Evolutionary conservation across 2,797 vertebrate genomes (phyloP), one percentile per base, ranked within the genome.

Genomic region (Todus mexicanus): DNA sequence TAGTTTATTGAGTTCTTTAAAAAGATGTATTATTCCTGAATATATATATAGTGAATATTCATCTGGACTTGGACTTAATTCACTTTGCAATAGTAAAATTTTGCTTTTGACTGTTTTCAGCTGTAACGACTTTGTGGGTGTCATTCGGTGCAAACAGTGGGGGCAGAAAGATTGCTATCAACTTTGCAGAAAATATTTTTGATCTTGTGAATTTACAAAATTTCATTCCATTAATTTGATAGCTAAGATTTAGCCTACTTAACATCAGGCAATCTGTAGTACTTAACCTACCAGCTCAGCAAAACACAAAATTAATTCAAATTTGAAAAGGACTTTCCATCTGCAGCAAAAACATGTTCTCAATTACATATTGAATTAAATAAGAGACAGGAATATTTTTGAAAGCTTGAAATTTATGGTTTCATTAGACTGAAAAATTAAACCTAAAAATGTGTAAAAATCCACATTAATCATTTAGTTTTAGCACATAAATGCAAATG

Each of bases 351-450:
- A 94, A 33, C 94, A 90, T 97, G 68, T 94, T 96, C 88, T 94
- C 94, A 96, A 84, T 96, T 98, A 96, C 42, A 74, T 94, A 92
- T 43, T 91, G 89, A 97, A 96, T 97, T 97, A 95, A 96, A 87
- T 94, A 96, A 89, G 87, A 95, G 89, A 95, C 66, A 95, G 77
- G 79, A 92, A 93, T 81, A 93, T 92, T 95, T 94, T 54, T 77
- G 66, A 95, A 88, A 89, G 69, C 79, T 95, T 93, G 65, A 95
- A 96, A 98, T 97, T 97, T 97, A 97, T 96, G 80, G 87, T 97
- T 97, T 97, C 76, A 97, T 97, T 97, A 95, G 76, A 81, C 69
- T 96, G 88, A 97, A 97, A 98, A 97, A 97, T 96, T 97, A 97
- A 97, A 97, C 71, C 66, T 96, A 97, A 97, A 97, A 97, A 95